These are phyloP conservation scores for Enhydra lutris DNA, from an alignment of 2,113 vertebrate genomes.

Conservation along the genomic window DNA sequence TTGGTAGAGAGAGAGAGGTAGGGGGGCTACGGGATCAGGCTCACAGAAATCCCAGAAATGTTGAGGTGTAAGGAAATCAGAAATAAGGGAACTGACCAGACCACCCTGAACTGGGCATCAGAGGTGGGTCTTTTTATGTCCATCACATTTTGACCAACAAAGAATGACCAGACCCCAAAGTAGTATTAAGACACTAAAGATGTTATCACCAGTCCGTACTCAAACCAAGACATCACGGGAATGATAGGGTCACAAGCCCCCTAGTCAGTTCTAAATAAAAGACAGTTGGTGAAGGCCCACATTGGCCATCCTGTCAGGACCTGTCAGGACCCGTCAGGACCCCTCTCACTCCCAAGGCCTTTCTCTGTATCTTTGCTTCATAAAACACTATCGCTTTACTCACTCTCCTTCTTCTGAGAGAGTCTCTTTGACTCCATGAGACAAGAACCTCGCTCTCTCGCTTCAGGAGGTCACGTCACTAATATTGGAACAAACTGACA, in stretches of 20 bases:
- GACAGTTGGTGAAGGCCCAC: not conserved
- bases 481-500: not conserved
- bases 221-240: not conserved
- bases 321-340: not conserved
- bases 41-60: not conserved
- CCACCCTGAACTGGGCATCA: not conserved
- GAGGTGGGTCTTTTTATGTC: not conserved
- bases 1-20: not conserved
- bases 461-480: not conserved
- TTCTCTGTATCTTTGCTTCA: not conserved
- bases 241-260: not conserved
- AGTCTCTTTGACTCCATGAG: not conserved
- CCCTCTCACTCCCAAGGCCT: not conserved
- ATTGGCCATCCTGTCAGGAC: not conserved
- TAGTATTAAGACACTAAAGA: not conserved
- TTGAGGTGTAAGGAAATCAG: not conserved
- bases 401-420: not conserved
- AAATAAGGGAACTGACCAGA: not conserved
- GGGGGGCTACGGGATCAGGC: not conserved
- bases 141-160: not conserved
- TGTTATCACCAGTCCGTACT: not conserved
- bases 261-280: not conserved
- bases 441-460: not conserved
- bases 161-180: not conserved
- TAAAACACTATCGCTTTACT: not conserved